Base-by-base conservation (phyloP, 2,797 vertebrate genomes). In the Pyrrhura leucotis region DNA sequence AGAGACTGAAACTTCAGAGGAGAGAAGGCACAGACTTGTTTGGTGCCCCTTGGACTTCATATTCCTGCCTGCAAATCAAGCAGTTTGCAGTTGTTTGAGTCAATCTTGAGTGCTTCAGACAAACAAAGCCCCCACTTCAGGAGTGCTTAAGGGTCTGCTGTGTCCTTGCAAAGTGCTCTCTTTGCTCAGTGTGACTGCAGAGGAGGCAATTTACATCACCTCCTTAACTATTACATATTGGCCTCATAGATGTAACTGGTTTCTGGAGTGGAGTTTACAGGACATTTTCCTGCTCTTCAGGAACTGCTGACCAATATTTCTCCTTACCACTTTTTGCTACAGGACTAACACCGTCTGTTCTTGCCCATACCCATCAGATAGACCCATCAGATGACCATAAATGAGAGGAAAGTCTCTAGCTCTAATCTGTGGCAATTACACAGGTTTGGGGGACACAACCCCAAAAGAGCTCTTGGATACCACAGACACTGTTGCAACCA, bases 21-120 rank as follows among this genome's bases (percentile, higher is more conserved):
- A 54, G 10, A 89, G 35, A 76, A 33, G 12, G 6, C 18, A 48
- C 44, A 39, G 42, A 12, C n/a, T 61, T 53, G 23, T 50, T 66
- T 0, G 0, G 39, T 20, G 28, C 3, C 39, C 23, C 28, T 37
- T 47, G 42, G 22, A 61, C 11, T 10, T 2, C 0, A 14, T 15
- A 13, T n/a, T 44, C 39, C 35, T 42, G 61, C 28, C 54, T 56
- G 40, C n/a, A 85, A 39, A 74, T 8, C 4, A 8, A 45, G 33
- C 39, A 35, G 6, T 31, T 58, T 7, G 54, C 35, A 44, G 62
- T 6, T 33, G 15, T 26, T 71, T 16, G 13, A n/a, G 42, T 33
- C 22, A 15, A 22, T 44, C 26, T 18, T 26, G 35, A n/a, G 39
- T 23, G 35, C 11, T 29, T 9, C 14, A n/a, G 40, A 37, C 6